Evolutionary conservation across 2,797 vertebrate genomes (phyloP), one percentile per base, ranked within the genome.

Genomic region (Siniperca undulata): DNA sequence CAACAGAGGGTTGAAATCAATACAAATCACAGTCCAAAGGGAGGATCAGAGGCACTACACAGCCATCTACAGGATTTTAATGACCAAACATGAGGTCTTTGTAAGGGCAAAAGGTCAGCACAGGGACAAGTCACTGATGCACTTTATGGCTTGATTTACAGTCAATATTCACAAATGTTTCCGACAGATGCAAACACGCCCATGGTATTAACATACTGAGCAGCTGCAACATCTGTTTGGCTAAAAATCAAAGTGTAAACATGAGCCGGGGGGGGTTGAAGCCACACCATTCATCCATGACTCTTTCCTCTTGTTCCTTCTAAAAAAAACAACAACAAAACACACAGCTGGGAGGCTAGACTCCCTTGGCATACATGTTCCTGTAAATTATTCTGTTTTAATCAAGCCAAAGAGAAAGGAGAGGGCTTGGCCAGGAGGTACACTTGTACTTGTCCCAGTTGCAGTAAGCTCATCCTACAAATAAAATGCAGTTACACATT

Each of bases 1-100:
- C 80, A 88, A 71, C 79, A 70, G 50, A 73, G 61, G 44, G 50
- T 52, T 53, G 69, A 88, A 89, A 93, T 93, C 88, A 85, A 93
- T 93, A 87, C 59, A 80, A 80, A 80, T 78, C 66, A 69, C 71
- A 67, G 70, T 19, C 56, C 55, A 78, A 69, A 55, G 72, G 59
- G 44, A 84, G 61, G 70, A 86, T 58, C 74, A 86, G 70, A 72
- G 55, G 70, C 81, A 70, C 42, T 78, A 61, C 10, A 58, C 72
- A 46, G 71, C 62, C 65, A 79, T 77, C 56, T 30, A 69, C 27
- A 48, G 46, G 78, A 80, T 36, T 88, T 82, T 81, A 87, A 87
- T 65, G 74, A 67, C 74, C 30, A 52, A 81, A 80, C 55, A 64
- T 0, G 2, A 70, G 55, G 84, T 77, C 83, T 46, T 80, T 68